A percentile compares a stretch with the other conserved stretches of the same genome.
phyloP scores from a whole-genome alignment of 2,797 vertebrate species.

The Melanotaenia pygmaea region DNA sequence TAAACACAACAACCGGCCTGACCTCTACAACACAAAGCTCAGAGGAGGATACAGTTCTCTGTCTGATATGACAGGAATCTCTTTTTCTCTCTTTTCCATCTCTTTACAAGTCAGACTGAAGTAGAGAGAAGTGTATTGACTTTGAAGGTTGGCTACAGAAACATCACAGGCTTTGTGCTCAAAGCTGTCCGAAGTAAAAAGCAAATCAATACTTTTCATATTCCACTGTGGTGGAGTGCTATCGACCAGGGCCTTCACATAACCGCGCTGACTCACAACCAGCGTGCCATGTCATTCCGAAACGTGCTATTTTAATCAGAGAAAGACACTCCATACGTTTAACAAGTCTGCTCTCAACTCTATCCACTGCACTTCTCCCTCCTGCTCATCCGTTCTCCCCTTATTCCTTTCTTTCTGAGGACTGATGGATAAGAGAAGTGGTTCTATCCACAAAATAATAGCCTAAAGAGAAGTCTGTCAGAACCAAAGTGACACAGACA shows the following conservation, averaged over 20 bases:
- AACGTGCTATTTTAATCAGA: constrained; percentile 74
- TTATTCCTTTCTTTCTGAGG: constrained; percentile 12
- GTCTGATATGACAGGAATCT: constrained; percentile 67
- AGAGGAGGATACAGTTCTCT: constrained; percentile 42
- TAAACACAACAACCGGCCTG: constrained; percentile 58
- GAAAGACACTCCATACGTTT: constrained; percentile 45
- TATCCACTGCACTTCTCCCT: constrained; percentile 19
- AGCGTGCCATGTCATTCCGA: constrained; percentile 39
- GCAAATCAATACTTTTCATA: constrained; percentile 84
- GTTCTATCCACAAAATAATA: constrained; percentile 61
- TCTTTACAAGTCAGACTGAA: constrained; percentile 72
- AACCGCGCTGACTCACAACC: constrained; percentile 57
- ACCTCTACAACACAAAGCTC: constrained; percentile 65
- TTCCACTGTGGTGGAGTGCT: constrained; percentile 74
- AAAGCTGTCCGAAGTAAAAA: constrained; percentile 76
- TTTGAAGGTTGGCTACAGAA: constrained; percentile 77
- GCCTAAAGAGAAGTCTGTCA: constrained; percentile 68
- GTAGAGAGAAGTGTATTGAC: constrained; percentile 74
- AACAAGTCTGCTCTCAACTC: constrained; percentile 45
- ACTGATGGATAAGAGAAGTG: constrained; percentile 68
- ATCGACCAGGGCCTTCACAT: constrained; percentile 76
- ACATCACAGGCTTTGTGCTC: constrained; percentile 75
- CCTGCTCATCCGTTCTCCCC: constrained; percentile 15
- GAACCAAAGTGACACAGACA: constrained; percentile 64
- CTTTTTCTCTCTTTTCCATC: constrained; percentile 59